Base-by-base conservation (phyloP, 2,797 vertebrate genomes). In the Holocentrus rufus region DNA sequence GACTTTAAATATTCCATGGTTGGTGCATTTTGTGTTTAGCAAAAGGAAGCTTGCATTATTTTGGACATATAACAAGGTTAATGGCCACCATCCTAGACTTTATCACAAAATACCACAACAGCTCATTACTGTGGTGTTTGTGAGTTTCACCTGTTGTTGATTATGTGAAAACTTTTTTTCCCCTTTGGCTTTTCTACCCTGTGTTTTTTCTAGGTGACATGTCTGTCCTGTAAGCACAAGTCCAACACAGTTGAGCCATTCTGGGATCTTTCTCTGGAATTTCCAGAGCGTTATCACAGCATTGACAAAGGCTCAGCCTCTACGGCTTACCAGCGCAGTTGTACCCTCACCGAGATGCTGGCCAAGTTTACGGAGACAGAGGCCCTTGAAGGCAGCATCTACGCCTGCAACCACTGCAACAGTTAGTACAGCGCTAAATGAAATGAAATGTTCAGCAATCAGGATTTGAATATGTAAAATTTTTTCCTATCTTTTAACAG, bases 221-320 rank as follows among this genome's bases (percentile, higher is more conserved):
- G 98, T 92, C 87, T 97, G 89, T 97, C 97, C 4, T 99, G 98
- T 92, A 96, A 96, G 94, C 95, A 97, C 94, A 99, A 99, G 93
- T 99, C 98, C 15, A 97, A 98, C 94, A 99, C 97, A 0, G 94
- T 99, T 50, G 98, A 99, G 91, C 98, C 97, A n/a, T 99, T 99
- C 80, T 99, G 98, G 98, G 98, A 99, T 90, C 91, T 99, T 65
- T 99, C 98, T 53, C 87, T 99, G 92, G 98, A 99, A 86, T 99
- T 99, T 87, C 98, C 98, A 0, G 96, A 98, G 91, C 95, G 98
- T 1, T 99, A 98, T 89, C 98, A 99, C 91, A 95, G 93, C 64
- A 85, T 95, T 52, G 95, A 94, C 84, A 97, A 96, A 90, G 95
- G 95, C 7, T 83, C 96, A 0, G 69, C 95, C 83, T 94, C 96